These are phyloP conservation scores for Cyclophora punctaria DNA, from an alignment of 2,888 invertebrate genomes.

Conservation along the genomic window DNA sequence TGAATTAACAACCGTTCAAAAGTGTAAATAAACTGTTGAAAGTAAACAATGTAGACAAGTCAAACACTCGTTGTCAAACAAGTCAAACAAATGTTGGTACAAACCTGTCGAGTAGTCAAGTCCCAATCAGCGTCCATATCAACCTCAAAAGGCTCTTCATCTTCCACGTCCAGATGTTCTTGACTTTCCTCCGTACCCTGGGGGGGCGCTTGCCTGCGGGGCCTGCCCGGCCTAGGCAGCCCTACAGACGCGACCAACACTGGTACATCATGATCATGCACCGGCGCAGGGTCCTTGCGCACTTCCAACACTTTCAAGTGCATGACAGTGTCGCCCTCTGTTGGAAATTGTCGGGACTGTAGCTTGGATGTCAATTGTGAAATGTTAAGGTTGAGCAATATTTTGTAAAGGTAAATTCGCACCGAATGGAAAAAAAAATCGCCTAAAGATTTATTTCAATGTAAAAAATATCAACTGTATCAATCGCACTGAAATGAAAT, in stretches of 20 bases:
- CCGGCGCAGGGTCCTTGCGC: constrained; percentile 85
- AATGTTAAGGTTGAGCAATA: too few relatives aligned
- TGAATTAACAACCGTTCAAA: too few relatives aligned
- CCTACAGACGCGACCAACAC: constrained; percentile 78
- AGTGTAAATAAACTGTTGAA: too few relatives aligned
- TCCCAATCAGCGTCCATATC: constrained; percentile 86
- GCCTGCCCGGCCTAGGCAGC: constrained; percentile 55
- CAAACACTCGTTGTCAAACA: too few relatives aligned
- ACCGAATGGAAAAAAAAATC: too few relatives aligned
- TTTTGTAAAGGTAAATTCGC: too few relatives aligned
- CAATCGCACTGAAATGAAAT: too few relatives aligned
- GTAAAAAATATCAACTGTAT: too few relatives aligned
- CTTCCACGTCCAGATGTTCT: constrained; percentile 67
- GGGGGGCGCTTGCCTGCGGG: constrained; percentile 26
- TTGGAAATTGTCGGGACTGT: background rate
- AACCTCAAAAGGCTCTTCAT: constrained; percentile 70
- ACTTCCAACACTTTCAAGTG: constrained; percentile 91
- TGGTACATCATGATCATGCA: constrained; percentile 93
- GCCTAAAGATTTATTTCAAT: too few relatives aligned
- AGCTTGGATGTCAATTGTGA: too few relatives aligned
- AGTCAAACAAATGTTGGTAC: background rate
- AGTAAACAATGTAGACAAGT: too few relatives aligned
- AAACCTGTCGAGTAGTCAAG: constrained; percentile 92
- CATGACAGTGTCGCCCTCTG: constrained; percentile 90
- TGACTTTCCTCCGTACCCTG: constrained; percentile 37